These are phyloP conservation scores for Tachina lurida DNA, from an alignment of 2,888 invertebrate species.

Conservation along the genomic window DNA sequence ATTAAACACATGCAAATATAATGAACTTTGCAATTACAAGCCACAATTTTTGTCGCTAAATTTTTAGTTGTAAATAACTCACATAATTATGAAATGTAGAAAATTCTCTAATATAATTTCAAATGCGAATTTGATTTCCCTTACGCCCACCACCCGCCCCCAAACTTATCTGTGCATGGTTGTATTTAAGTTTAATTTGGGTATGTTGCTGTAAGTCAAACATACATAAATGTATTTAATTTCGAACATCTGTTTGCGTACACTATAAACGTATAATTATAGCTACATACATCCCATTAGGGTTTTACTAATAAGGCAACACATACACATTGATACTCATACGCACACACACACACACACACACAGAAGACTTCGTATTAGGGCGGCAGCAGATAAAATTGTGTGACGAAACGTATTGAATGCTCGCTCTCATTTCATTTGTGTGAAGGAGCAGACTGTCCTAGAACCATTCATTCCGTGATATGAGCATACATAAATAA, in stretches of 20 bases:
- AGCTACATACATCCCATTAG: neutral
- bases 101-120: constrained; percentile 40
- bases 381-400: too few relatives aligned
- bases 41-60: neutral
- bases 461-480: too few relatives aligned
- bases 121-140: constrained; percentile 33
- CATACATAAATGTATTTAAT: neutral
- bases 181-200: neutral
- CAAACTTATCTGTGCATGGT: neutral
- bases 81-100: constrained; percentile 22
- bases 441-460: too few relatives aligned
- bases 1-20: constrained; percentile 16
- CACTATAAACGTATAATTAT: neutral
- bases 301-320: neutral
- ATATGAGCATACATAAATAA: too few relatives aligned
- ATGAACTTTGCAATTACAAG: constrained; percentile 13
- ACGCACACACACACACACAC: too few relatives aligned
- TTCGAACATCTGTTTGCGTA: neutral
- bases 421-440: too few relatives aligned
- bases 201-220: neutral
- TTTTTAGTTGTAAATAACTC: neutral
- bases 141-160: neutral
- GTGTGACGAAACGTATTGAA: too few relatives aligned
- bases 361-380: too few relatives aligned
- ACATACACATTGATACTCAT: neutral